Conservation (phyloP, 1,140 invertebrate genomes). For the Neodiprion lecontei region DNA sequence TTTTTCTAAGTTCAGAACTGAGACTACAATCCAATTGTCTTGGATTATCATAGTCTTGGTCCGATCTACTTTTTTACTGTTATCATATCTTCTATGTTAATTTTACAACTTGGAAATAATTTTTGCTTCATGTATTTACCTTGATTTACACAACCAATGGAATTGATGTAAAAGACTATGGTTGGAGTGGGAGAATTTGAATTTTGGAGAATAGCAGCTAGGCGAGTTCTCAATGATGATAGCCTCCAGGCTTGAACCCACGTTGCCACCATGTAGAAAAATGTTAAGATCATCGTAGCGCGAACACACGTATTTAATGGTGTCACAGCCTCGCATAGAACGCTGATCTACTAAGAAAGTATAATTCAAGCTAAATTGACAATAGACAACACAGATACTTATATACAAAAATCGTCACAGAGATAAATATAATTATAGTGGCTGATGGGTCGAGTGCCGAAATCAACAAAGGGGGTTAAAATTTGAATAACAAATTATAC, state of each 20-base stretch:
- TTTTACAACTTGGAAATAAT: conserved; percentile 22
- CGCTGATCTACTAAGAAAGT: neutral
- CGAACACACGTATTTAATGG: neutral
- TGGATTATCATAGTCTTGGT: no score
- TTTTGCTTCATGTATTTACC: conserved; percentile 51
- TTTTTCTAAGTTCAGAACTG: no score
- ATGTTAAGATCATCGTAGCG: conserved; percentile 65
- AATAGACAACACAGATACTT: neutral
- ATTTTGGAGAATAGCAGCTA: conserved; percentile 40
- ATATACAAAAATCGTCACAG: neutral
- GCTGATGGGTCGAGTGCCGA: neutral
- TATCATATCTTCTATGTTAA: no score
- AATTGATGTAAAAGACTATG: conserved; percentile 54
- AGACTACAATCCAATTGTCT: no score
- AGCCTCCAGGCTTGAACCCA: conserved; percentile 72
- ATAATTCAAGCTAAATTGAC: neutral
- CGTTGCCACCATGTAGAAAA: conserved; percentile 74
- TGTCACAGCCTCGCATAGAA: neutral
- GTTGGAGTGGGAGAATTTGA: conserved; percentile 39
- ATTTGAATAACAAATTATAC: neutral
- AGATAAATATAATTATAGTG: neutral
- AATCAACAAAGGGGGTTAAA: neutral
- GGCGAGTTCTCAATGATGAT: conserved; percentile 58
- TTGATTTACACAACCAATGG: conserved; percentile 48
- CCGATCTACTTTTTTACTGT: no score